These are phyloP conservation scores for Tenthredo distinguenda DNA, from an alignment of 2,888 invertebrate species.

Conservation along the genomic window DNA sequence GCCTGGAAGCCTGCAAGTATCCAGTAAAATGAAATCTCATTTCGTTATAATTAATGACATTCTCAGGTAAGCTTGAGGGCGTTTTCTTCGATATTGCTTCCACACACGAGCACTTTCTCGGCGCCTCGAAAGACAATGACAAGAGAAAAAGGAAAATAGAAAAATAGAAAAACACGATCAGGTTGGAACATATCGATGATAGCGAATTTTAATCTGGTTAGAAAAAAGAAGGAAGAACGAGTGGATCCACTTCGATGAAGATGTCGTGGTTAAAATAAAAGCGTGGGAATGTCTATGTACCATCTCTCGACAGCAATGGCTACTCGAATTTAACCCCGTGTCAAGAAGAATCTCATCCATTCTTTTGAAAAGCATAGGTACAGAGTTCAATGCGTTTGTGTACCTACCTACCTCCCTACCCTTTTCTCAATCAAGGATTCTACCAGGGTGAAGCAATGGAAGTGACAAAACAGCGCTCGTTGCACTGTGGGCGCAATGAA, in stretches of 20 bases:
- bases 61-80: not conserved
- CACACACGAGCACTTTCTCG: not conserved
- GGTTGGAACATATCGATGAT: not conserved
- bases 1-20: constrained; percentile 1
- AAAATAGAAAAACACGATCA: not conserved
- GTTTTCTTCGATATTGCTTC: constrained; percentile 15
- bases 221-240: not conserved
- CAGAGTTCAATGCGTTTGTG: constrained; percentile 5
- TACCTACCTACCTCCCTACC: constrained; percentile 5
- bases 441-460: not conserved
- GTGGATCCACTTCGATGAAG: not conserved
- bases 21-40: constrained; percentile 23
- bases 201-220: not conserved
- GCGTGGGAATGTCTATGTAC: not conserved
- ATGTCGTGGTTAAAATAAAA: not conserved
- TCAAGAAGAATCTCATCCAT: constrained; percentile 29
- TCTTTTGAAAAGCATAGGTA: constrained; percentile 29
- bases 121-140: not conserved
- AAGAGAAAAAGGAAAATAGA: not conserved
- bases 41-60: constrained; percentile 23
- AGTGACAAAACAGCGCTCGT: constrained; percentile 3
- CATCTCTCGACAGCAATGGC: not conserved
- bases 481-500: constrained; percentile 23
- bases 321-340: constrained; percentile 21
- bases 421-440: not conserved